Conservation (phyloP, 2,888 invertebrate species). For the Pterostichus madidus region DNA sequence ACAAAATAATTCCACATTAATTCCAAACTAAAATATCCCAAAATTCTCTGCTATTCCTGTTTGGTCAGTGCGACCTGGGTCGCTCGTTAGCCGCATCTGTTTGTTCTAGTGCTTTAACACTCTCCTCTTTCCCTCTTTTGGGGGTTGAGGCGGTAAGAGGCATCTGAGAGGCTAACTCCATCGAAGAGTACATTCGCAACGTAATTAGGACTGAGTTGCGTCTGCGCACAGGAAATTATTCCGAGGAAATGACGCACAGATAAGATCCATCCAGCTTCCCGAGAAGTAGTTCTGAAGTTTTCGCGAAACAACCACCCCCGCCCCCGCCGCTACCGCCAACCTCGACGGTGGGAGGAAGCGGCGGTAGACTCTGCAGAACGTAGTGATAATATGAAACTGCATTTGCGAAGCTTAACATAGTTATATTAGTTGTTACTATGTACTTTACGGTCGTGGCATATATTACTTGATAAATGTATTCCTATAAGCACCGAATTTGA, state of each 20-base stretch:
- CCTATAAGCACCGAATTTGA: background rate
- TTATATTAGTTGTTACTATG: slow-evolving; percentile 37
- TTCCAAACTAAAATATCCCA: slow-evolving; percentile 28
- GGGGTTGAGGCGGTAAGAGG: slow-evolving; percentile 11
- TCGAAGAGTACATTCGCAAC: slow-evolving; percentile 62
- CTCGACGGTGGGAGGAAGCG: background rate
- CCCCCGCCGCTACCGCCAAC: background rate
- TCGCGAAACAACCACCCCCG: slow-evolving; percentile 24
- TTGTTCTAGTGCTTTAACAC: background rate
- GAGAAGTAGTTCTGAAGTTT: slow-evolving; percentile 65
- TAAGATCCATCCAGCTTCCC: slow-evolving; percentile 63
- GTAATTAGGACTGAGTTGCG: slow-evolving; percentile 59
- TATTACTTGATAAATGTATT: slow-evolving; percentile 44
- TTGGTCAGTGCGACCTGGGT: slow-evolving; percentile 49
- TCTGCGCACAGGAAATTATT: slow-evolving; percentile 64
- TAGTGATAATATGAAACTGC: slow-evolving; percentile 47
- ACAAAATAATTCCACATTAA: slow-evolving; percentile 8
- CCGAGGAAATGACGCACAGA: slow-evolving; percentile 65
- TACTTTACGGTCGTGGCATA: slow-evolving; percentile 18
- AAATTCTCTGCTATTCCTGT: slow-evolving; percentile 6
- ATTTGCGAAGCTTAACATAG: slow-evolving; percentile 45
- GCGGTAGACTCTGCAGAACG: background rate
- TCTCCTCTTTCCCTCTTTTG: slow-evolving; percentile 6
- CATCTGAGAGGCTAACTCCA: slow-evolving; percentile 49
- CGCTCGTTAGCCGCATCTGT: slow-evolving; percentile 57